A percentile compares a stretch with the other conserved stretches of the same genome.
Conservation (phyloP, 2,797 vertebrate genomes). For the Distichodus sexfasciatus region DNA sequence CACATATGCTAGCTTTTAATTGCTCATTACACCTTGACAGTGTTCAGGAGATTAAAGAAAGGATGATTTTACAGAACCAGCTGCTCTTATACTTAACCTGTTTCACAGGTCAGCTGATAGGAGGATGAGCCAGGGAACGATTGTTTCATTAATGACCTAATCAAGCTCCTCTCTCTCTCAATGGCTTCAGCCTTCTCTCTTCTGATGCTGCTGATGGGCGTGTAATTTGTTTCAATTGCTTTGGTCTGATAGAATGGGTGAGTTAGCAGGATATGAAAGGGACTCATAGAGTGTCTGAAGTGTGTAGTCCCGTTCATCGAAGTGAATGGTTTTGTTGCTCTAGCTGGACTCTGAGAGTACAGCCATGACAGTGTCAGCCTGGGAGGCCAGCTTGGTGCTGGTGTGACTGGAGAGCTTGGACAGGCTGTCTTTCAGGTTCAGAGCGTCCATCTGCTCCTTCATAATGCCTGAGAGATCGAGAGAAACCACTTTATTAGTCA, state of each 20-base stretch:
- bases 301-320: neutral
- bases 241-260: constrained; percentile 29
- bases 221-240: constrained; percentile 29
- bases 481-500: neutral
- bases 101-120: constrained; percentile 8
- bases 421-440: constrained; percentile 79
- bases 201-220: constrained; percentile 4
- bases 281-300: neutral
- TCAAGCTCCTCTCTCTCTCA: constrained; percentile 9
- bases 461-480: constrained; percentile 66
- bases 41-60: neutral
- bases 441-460: constrained; percentile 77
- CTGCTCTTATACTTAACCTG: neutral
- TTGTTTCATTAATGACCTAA: constrained; percentile 20
- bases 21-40: constrained; percentile 11
- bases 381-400: constrained; percentile 76
- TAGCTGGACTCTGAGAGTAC: constrained; percentile 66
- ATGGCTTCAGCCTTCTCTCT: constrained; percentile 1
- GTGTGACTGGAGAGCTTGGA: constrained; percentile 71
- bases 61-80: neutral
- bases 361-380: constrained; percentile 73
- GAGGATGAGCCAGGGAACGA: neutral
- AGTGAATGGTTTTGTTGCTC: constrained; percentile 20
- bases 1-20: constrained; percentile 1
- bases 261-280: constrained; percentile 10